Base-by-base conservation (phyloP, 1,140 invertebrate genomes). In the Aphelenchoides avenae region DNA sequence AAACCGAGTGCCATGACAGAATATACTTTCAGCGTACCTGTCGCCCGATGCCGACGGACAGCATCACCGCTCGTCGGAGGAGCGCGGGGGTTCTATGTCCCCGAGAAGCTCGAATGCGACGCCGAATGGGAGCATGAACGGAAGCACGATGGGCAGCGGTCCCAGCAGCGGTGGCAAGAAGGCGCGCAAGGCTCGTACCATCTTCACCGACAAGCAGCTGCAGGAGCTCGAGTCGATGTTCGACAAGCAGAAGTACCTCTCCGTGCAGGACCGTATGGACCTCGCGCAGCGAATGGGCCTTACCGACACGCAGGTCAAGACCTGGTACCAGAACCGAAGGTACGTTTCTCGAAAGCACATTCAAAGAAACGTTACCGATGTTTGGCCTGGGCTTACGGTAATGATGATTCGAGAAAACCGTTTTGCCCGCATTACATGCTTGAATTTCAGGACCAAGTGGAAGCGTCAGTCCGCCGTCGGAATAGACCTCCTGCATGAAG, bases 261-360 rank as follows among this genome's bases (percentile, higher is more conserved):
- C 89, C 70, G 94, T 98, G 4, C 92, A 97, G 76, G 94, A 98
- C 78, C 83, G 94, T 54, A 94, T 97, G 89, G 92, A 97, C 81
- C 80, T 98, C 57, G 94, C 94, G 0, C 88, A 91, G 27, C 92
- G 93, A 78, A 83, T 98, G 33, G 89, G 89, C 57, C 83, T 98
- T 24, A 92, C 89, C 6, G 94, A 98, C 78, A 97, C 93, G 11
- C 94, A 98, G 84, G 93, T 97, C 67, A 97, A 97, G 80, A 97
- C 93, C 52, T 97, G 93, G 93, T 97, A 96, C 79, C 93, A 97
- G 80, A 97, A 97, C 78, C 84, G 93, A 84, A 86, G 93, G 91
- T 95, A 79, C 82, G 84, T 52, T 22, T 13, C 31, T 20, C 15
- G 11, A 13, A 5, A 18, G n/a, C n/a, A n/a, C n/a, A n/a, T n/a